Conservation (phyloP, 1,140 invertebrate genomes). For the Aphelenchoides avenae region DNA sequence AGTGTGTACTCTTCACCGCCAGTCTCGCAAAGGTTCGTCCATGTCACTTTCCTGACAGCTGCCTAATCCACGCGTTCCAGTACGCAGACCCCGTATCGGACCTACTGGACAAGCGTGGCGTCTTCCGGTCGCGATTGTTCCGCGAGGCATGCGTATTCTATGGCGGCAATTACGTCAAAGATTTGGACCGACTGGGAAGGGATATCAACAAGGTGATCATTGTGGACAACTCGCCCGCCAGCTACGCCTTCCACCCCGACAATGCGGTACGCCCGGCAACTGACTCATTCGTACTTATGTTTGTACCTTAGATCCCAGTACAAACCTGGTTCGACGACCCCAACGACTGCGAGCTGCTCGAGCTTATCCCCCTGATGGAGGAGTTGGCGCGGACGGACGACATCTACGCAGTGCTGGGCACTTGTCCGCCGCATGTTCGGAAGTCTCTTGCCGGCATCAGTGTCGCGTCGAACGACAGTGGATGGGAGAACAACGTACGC, state of each 20-base stretch:
- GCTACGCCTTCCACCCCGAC: conserved; percentile 99
- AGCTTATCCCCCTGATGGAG: conserved; percentile 91
- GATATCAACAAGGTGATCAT: conserved; percentile 94
- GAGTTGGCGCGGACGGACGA: conserved; percentile 72
- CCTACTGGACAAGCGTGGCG: conserved; percentile 92
- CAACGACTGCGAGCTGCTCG: conserved; percentile 85
- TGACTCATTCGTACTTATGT: background rate
- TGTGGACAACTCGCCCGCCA: conserved; percentile 97
- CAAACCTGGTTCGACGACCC: conserved; percentile 96
- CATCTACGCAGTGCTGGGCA: conserved; percentile 44
- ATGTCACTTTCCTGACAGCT: no score
- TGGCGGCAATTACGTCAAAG: conserved; percentile 98
- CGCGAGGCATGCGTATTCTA: conserved; percentile 99
- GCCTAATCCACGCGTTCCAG: conserved; percentile 65
- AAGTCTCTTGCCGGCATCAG: no score
- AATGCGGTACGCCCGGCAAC: conserved; percentile 76
- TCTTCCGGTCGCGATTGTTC: conserved; percentile 82
- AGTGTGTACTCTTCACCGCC: conserved; percentile 98
- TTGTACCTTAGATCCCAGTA: conserved; percentile 75
- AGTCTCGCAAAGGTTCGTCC: conserved; percentile 82
- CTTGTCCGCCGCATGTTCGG: no score
- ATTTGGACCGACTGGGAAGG: conserved; percentile 90
- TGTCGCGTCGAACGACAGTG: no score
- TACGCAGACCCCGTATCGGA: conserved; percentile 99
- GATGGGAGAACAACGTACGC: no score